Conservation (phyloP, 2,888 invertebrate genomes). For the Abscondita cerata region DNA sequence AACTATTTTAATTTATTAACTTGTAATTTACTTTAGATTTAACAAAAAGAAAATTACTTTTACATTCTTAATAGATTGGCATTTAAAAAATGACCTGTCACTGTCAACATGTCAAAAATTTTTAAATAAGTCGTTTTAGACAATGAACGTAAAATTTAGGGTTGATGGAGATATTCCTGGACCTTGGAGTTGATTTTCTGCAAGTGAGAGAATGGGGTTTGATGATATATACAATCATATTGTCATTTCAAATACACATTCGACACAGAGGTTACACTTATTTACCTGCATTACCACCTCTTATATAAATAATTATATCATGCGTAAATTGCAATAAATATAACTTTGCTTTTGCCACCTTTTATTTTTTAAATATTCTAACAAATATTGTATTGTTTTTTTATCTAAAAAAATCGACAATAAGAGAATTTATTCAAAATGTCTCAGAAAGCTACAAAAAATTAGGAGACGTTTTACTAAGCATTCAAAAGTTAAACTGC, state of each 20-base stretch:
- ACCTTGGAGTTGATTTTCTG: slow-evolving; percentile 51
- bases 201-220: slow-evolving; percentile 49
- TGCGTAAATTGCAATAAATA: no score
- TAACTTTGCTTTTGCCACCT: no score
- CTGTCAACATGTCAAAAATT: slow-evolving; percentile 2
- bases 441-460: no score
- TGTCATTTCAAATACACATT: slow-evolving; percentile 44
- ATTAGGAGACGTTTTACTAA: no score
- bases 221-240: slow-evolving; percentile 47
- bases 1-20: background rate
- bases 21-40: slow-evolving; percentile 1
- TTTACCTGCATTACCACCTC: slow-evolving; percentile 38
- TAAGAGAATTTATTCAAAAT: no score
- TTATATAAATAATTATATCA: no score
- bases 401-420: no score
- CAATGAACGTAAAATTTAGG: slow-evolving; percentile 12
- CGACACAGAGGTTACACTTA: slow-evolving; percentile 42
- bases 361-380: no score
- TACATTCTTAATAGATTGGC: slow-evolving; percentile 10
- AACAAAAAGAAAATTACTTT: slow-evolving; percentile 11
- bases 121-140: background rate
- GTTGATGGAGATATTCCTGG: slow-evolving; percentile 51
- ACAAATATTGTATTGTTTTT: no score
- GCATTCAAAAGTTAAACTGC: no score
- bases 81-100: background rate